Base-by-base conservation (phyloP, 2,797 vertebrate species). In the Dryobates pubescens region DNA sequence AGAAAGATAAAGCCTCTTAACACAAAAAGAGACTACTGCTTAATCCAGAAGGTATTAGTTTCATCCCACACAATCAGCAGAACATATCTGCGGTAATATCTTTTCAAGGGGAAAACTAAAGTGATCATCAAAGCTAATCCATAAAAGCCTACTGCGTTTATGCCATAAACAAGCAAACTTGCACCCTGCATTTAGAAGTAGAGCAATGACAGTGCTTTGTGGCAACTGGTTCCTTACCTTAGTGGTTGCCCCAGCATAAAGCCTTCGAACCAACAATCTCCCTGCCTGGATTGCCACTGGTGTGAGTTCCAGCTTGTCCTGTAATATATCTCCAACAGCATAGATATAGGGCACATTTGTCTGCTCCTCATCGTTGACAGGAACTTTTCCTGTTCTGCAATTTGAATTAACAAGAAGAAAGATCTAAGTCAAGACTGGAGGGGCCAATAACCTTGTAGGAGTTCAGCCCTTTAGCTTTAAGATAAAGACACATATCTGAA, bases 241-340 rank as follows among this genome's bases (percentile, higher is more conserved):
- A 47, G 90, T 17, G 15, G 69, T 87, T 86, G 97, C 93, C 43
- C 96, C 97, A 23, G 79, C 97, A 13, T 98, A 98, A 18, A 98
- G 98, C 84, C 98, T 97, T 63, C 19, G 97, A 13, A 97, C 97
- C 82, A 98, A 96, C 56, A 98, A 23, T 9, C 92, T 97, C 43
- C 98, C 98, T 7, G 98, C 98, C 86, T 98, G 98, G 96, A 98
- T 97, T 13, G 98, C 98, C 51, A 99, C 98, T 0, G 98, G 98
- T 4, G 98, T 98, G 53, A 98, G 97, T 20, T 98, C 97, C 89
- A 97, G 92, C 83, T 98, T 98, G 41, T 96, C 98, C 76, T 98
- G 98, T 88, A 98, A 92, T 8, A 98, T 96, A 36, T 98, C 98
- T 9, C 98, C 98, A 17, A 98, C 43, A 18, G 98, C 98, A 45